These are phyloP conservation scores for Leucoraja erinaceus DNA, from an alignment of 2,113 vertebrate genomes.

Conservation along the genomic window DNA sequence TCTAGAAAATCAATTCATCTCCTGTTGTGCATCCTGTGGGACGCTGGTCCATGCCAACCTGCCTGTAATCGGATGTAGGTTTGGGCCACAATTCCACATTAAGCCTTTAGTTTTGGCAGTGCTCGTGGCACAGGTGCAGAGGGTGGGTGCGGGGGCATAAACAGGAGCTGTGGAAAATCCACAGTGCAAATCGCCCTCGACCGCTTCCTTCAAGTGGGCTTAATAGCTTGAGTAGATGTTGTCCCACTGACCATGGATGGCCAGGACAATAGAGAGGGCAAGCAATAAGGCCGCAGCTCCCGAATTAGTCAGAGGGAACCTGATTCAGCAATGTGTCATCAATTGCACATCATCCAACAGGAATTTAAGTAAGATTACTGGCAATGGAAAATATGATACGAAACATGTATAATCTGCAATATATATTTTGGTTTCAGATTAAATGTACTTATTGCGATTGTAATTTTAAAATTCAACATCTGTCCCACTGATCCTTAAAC, in stretches of 20 bases:
- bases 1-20: neutral
- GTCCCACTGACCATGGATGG: neutral
- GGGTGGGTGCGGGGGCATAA: too few species aligned
- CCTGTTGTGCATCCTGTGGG: neutral
- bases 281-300: neutral
- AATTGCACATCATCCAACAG: neutral
- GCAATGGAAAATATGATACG: neutral
- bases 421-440: neutral
- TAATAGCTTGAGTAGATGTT: neutral
- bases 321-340: neutral
- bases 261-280: neutral
- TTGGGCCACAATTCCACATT: neutral
- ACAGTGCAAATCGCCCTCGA: neutral
- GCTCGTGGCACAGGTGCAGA: neutral
- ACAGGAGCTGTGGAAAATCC: neutral
- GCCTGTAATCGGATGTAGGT: neutral
- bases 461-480: neutral
- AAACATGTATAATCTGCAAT: neutral
- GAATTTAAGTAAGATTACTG: neutral
- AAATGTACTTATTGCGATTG: neutral
- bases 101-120: neutral
- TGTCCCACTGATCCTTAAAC: neutral
- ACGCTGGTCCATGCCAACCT: neutral
- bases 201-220: neutral
- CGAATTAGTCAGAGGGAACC: neutral